Conservation (phyloP, 2,888 invertebrate species). For the Patella pellucida region DNA sequence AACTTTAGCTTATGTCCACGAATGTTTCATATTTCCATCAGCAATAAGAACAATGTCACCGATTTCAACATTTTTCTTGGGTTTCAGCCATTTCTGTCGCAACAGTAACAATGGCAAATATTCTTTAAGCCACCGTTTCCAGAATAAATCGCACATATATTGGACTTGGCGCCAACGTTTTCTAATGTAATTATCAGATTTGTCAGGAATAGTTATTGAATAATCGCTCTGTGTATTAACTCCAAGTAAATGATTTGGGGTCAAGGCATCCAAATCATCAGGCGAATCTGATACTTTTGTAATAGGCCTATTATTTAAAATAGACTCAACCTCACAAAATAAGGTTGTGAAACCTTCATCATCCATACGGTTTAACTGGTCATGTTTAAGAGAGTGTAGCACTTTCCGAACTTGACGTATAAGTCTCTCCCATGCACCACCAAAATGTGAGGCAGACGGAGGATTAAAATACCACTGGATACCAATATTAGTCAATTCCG, state of each 20-base stretch:
- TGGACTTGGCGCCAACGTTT: conserved; percentile 40
- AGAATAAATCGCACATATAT: conserved; percentile 35
- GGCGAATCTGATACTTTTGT: conserved; percentile 23
- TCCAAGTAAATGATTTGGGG: conserved; percentile 36
- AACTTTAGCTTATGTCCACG: too few relatives aligned
- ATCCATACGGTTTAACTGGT: conserved; percentile 24
- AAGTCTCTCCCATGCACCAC: conserved; percentile 39
- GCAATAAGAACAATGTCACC: too few relatives aligned
- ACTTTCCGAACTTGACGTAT: conserved; percentile 32
- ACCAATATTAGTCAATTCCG: conserved; percentile 21
- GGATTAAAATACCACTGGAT: conserved; percentile 38
- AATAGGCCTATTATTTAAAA: conserved; percentile 34
- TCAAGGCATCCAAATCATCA: conserved; percentile 28
- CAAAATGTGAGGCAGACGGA: conserved; percentile 33
- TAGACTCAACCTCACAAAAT: conserved; percentile 35
- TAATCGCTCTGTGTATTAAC: conserved; percentile 1
- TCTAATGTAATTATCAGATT: conserved; percentile 29
- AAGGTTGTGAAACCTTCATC: conserved; percentile 35
- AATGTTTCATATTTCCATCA: too few relatives aligned
- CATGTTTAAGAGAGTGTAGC: conserved; percentile 20
- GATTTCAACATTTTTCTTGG: too few relatives aligned
- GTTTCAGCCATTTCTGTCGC: too few relatives aligned
- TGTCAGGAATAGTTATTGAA: conserved; percentile 30
- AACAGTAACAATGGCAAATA: conserved; percentile 18
- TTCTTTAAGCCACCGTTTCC: conserved; percentile 31